Evolutionary conservation across 1,140 invertebrate genomes (phyloP).

Genomic region (Drosophila pseudoobscura): DNA sequence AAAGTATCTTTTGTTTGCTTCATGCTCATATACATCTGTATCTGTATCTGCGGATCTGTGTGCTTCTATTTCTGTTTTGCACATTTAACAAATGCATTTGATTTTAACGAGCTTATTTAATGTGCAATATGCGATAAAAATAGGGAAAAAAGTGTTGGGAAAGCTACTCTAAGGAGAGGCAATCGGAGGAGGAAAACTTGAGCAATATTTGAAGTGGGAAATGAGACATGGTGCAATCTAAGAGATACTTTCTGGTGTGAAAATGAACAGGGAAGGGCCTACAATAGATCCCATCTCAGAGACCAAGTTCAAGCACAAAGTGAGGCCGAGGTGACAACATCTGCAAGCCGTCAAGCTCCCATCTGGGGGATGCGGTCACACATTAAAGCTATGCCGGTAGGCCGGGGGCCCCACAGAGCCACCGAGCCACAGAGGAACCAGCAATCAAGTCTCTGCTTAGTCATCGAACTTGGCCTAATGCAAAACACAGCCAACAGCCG

Average conservation of each 20-base stretch:
- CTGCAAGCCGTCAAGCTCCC: conserved; percentile 43
- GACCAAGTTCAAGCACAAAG: conserved; percentile 29
- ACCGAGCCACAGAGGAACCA: conserved; percentile 27
- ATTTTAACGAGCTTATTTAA: conserved; percentile 47
- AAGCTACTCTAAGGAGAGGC: too few relatives aligned
- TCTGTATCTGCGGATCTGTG: neutral
- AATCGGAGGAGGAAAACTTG: too few relatives aligned
- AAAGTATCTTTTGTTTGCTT: conserved; percentile 11
- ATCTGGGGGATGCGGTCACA: conserved; percentile 56
- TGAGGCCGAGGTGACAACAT: conserved; percentile 32
- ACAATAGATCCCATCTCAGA: neutral
- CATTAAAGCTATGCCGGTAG: conserved; percentile 74
- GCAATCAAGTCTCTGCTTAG: conserved; percentile 69
- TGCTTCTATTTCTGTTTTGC: conserved; percentile 31
- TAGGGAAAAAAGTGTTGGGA: conserved; percentile 1
- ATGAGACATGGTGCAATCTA: neutral
- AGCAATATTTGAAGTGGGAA: too few relatives aligned
- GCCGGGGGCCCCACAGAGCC: conserved; percentile 10
- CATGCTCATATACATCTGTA: neutral
- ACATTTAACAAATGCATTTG: conserved; percentile 49
- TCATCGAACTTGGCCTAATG: conserved; percentile 79
- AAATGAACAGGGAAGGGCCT: neutral
- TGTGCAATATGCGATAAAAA: conserved; percentile 45
- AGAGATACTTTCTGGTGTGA: neutral
- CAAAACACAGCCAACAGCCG: conserved; percentile 41